Percentiles rank a stretch among this genome's conserved stretches.
These are phyloP conservation scores for Sycophaga agraensis DNA, from an alignment of 1,140 invertebrate species.

Conservation along the genomic window DNA sequence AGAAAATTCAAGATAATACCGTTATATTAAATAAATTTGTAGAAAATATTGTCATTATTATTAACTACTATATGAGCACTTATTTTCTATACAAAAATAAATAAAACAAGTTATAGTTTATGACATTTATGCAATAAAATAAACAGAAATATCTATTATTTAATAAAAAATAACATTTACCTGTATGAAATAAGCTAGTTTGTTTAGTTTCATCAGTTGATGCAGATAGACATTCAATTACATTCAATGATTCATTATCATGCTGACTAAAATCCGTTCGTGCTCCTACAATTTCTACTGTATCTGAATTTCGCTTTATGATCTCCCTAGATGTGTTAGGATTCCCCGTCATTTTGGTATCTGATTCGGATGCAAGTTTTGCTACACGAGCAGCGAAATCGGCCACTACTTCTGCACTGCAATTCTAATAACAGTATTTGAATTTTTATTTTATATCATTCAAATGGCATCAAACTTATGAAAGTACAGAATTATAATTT, in stretches of 20 bases:
- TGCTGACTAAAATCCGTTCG: neutral
- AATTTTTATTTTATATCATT: neutral
- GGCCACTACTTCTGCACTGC: constrained; percentile 41
- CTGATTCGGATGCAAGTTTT: constrained; percentile 43
- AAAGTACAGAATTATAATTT: neutral
- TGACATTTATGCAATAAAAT: too few species aligned
- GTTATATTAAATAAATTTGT: too few species aligned
- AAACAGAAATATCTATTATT: too few species aligned
- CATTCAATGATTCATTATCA: neutral
- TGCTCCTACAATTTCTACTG: neutral
- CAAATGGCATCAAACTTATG: neutral
- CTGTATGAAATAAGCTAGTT: neutral
- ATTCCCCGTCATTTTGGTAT: neutral
- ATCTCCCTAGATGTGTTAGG: neutral
- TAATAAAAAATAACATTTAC: too few species aligned
- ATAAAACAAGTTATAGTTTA: too few species aligned
- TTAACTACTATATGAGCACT: too few species aligned
- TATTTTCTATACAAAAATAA: too few species aligned
- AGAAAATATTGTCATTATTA: too few species aligned
- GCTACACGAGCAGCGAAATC: constrained; percentile 50
- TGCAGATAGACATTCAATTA: constrained; percentile 4
- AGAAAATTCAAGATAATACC: too few species aligned
- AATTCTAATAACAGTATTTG: constrained; percentile 11
- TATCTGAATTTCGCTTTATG: neutral
- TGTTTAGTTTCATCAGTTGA: neutral